Conservation (phyloP, 2,888 invertebrate species). For the Euplexia lucipara region DNA sequence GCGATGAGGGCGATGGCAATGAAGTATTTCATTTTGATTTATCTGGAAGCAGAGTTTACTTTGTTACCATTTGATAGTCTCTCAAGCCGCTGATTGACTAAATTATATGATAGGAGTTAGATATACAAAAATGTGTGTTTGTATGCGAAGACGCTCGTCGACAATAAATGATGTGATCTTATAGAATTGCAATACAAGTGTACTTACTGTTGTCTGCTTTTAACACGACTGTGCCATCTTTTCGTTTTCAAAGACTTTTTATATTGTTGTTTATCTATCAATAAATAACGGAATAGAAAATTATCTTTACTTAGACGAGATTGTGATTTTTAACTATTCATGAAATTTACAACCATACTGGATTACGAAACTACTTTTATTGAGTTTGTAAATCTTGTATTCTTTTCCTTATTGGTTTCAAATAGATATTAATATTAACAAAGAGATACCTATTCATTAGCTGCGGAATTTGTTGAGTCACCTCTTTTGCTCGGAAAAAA, state of each 20-base stretch:
- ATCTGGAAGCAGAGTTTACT: slow-evolving; percentile 21
- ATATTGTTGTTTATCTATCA: slow-evolving; percentile 64
- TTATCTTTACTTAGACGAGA: slow-evolving; percentile 19
- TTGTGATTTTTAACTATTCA: slow-evolving; percentile 6
- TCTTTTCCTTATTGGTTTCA: slow-evolving; percentile 32
- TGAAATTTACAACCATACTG: slow-evolving; percentile 16
- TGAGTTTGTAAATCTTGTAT: slow-evolving; percentile 9
- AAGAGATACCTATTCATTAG: neutral
- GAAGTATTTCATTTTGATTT: slow-evolving; percentile 56
- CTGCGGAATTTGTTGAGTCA: too few species aligned
- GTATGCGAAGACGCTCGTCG: too few species aligned
- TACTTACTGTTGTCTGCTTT: slow-evolving; percentile 65
- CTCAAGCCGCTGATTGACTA: neutral
- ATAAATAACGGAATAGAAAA: slow-evolving; percentile 5
- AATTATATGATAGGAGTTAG: slow-evolving; percentile 20
- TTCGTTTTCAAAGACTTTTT: slow-evolving; percentile 64
- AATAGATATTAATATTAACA: slow-evolving; percentile 16
- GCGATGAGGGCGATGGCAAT: slow-evolving; percentile 50
- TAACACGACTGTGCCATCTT: slow-evolving; percentile 65
- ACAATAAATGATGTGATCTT: too few species aligned
- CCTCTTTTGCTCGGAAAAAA: too few species aligned
- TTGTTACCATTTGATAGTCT: neutral
- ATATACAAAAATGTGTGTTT: too few species aligned
- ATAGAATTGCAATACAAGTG: neutral
- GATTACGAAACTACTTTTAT: slow-evolving; percentile 30